Conservation (phyloP, 1,140 invertebrate genomes). For the Heliconius congener region DNA sequence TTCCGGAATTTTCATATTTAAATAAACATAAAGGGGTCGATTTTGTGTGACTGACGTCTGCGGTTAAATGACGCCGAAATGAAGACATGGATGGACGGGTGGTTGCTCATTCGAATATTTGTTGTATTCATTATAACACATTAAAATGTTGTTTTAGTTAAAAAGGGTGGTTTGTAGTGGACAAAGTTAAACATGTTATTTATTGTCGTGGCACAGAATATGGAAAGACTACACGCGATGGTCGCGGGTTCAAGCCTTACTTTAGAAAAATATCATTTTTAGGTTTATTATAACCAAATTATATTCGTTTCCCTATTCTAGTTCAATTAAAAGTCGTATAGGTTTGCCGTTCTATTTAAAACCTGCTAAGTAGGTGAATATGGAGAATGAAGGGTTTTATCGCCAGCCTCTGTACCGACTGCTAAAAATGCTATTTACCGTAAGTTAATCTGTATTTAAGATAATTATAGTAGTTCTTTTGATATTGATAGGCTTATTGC, state of each 20-base stretch:
- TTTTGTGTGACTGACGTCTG: background rate
- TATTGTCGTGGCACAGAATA: too few species aligned
- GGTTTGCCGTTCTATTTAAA: too few species aligned
- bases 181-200: too few species aligned
- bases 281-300: background rate
- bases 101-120: background rate
- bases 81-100: background rate
- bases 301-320: background rate
- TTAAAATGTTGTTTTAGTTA: too few species aligned
- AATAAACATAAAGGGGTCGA: background rate
- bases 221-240: too few species aligned
- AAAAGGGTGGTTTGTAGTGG: too few species aligned
- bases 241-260: too few species aligned
- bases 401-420: background rate
- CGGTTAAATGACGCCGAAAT: background rate
- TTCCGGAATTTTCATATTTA: conserved; percentile 6
- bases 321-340: too few species aligned
- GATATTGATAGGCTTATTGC: background rate
- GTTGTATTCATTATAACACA: background rate
- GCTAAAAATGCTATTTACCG: background rate
- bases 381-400: background rate
- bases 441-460: background rate
- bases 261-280: too few species aligned
- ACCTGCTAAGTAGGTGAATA: too few species aligned
- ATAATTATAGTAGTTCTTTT: background rate